Conservation (phyloP, 2,797 vertebrate species). For the Alca torda region DNA sequence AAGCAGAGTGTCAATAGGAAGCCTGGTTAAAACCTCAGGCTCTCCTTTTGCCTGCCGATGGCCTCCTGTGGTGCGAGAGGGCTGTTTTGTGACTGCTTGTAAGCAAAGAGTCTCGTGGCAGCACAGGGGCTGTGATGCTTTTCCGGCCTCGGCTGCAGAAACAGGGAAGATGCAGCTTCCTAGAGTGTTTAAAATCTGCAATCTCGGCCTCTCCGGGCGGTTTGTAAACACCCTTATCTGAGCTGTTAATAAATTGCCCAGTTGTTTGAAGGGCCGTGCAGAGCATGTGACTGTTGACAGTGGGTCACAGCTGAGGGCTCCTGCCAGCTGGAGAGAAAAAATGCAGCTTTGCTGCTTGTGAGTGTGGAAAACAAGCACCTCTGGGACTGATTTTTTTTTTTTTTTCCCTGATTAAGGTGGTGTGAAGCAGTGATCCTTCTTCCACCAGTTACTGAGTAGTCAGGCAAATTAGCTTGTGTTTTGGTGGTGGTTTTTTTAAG, state of each 20-base stretch:
- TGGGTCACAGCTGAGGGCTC: slow-evolving; percentile 3
- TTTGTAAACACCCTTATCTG: slow-evolving; percentile 45
- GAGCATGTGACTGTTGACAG: slow-evolving; percentile 51
- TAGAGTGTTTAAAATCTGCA: not conserved
- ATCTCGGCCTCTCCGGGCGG: not conserved
- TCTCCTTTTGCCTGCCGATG: not conserved
- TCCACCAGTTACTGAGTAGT: not conserved
- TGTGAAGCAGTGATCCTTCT: not conserved
- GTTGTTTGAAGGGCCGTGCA: slow-evolving; percentile 20
- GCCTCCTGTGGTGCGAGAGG: not conserved
- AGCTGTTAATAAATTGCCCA: slow-evolving; percentile 27
- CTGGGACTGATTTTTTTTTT: not conserved
- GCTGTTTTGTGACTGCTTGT: not conserved
- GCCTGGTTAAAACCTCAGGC: not conserved
- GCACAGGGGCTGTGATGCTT: not conserved
- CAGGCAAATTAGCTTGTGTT: not conserved
- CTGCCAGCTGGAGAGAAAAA: slow-evolving; percentile 23
- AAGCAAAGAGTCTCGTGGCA: accelerated
- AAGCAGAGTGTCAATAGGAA: not conserved
- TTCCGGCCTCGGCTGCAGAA: not conserved
- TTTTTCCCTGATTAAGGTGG: not conserved
- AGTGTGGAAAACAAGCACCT: not conserved
- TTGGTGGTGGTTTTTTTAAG: not conserved
- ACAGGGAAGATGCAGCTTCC: not conserved
- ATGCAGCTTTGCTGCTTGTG: not conserved